These are phyloP conservation scores for Palythoa caribaeorum DNA, from an alignment of 92 coral and sea anemone species.

Conservation along the genomic window DNA sequence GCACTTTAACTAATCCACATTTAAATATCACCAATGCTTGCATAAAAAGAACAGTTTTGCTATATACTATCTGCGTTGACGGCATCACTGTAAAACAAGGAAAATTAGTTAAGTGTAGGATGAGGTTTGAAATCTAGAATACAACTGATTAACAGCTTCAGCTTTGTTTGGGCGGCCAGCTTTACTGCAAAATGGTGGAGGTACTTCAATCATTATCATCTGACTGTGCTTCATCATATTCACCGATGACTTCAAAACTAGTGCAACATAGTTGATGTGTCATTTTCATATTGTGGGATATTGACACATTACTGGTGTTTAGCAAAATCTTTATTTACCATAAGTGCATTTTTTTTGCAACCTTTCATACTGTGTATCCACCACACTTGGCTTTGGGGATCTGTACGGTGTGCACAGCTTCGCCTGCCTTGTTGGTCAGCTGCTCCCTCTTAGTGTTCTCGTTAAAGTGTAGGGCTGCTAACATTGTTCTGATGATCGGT, in stretches of 20 bases:
- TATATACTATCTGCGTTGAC: no score
- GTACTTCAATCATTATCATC: neutral
- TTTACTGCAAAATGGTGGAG: neutral
- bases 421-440: conserved; percentile 28
- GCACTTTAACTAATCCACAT: no score
- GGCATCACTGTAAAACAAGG: no score
- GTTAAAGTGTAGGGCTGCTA: conserved; percentile 57
- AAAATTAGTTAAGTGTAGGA: no score
- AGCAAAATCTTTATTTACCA: conserved; percentile 21
- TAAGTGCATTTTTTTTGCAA: conserved; percentile 41
- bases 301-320: neutral
- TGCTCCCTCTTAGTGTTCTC: conserved; percentile 42
- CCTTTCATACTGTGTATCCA: conserved; percentile 46
- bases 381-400: conserved; percentile 51
- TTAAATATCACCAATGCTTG: no score
- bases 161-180: no score
- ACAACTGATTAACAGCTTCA: no score
- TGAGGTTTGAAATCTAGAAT: no score
- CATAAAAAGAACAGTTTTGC: no score
- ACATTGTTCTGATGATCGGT: conserved; percentile 19
- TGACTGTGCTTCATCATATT: neutral
- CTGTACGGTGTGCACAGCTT: conserved; percentile 27
- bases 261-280: no score
- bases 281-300: no score
- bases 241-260: conserved; percentile 1